Evolutionary conservation across 2,888 invertebrate species (phyloP).

Genomic region (Agrotis segetum): DNA sequence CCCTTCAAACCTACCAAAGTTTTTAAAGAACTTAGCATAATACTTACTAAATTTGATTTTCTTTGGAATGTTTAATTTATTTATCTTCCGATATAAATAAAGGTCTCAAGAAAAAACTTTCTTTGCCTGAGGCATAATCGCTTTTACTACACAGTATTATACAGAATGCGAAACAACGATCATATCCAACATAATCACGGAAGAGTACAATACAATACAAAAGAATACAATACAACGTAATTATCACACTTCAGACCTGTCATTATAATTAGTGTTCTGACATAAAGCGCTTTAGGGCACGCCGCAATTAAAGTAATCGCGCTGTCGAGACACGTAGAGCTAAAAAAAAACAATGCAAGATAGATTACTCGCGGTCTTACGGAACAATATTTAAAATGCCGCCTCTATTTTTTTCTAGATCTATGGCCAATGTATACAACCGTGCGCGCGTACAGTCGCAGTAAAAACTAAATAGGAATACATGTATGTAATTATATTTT

Average conservation of each 20-base stretch:
- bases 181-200: not conserved
- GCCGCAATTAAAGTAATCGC: constrained; percentile 23
- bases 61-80: too few relatives aligned
- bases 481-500: constrained; percentile 9
- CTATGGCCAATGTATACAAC: constrained; percentile 12
- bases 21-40: too few relatives aligned
- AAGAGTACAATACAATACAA: not conserved
- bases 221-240: constrained; percentile 39
- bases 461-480: constrained; percentile 35
- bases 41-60: too few relatives aligned
- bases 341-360: constrained; percentile 6
- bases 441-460: constrained; percentile 15
- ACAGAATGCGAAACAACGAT: not conserved
- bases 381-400: not conserved
- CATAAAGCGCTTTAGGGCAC: constrained; percentile 35
- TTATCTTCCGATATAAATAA: not conserved
- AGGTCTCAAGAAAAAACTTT: not conserved
- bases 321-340: constrained; percentile 5
- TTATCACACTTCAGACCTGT: constrained; percentile 20
- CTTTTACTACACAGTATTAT: not conserved
- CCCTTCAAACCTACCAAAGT: too few relatives aligned
- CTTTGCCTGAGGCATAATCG: constrained; percentile 6
- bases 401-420: constrained; percentile 17
- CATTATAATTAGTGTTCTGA: constrained; percentile 38
- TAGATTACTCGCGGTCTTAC: not conserved